Conservation (phyloP, 2,113 vertebrate genomes). For the Tetrax tetrax region DNA sequence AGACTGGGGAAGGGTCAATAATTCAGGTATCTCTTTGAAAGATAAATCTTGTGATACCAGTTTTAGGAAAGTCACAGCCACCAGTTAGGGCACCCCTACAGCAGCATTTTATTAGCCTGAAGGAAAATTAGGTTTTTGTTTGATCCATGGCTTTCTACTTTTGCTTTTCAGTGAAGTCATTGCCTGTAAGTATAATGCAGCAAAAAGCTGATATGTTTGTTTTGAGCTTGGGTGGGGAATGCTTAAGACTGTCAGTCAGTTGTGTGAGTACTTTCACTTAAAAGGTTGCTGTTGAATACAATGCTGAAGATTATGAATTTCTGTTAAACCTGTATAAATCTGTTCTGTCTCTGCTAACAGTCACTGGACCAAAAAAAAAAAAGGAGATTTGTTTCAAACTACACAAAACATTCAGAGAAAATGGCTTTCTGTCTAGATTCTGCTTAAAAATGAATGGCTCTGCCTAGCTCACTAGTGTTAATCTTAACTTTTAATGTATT, state of each 20-base stretch:
- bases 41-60: background rate
- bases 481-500: background rate
- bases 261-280: background rate
- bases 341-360: background rate
- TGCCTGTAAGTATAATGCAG: slow-evolving; percentile 17
- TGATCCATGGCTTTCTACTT: background rate
- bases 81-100: background rate
- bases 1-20: background rate
- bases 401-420: background rate
- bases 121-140: background rate
- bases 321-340: background rate
- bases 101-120: background rate
- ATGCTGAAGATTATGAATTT: background rate
- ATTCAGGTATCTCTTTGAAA: background rate
- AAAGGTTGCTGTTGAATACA: slow-evolving; percentile 7
- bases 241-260: background rate
- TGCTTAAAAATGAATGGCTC: background rate
- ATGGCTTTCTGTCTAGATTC: background rate
- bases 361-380: background rate
- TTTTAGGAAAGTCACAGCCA: background rate
- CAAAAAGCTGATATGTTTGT: background rate
- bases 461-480: background rate
- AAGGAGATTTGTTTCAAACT: background rate
- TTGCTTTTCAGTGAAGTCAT: background rate
- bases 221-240: background rate